Percentiles rank a stretch among this genome's conserved stretches.
Evolutionary conservation across 2,888 invertebrate species (phyloP).

Genomic region (Lithophane socia): DNA sequence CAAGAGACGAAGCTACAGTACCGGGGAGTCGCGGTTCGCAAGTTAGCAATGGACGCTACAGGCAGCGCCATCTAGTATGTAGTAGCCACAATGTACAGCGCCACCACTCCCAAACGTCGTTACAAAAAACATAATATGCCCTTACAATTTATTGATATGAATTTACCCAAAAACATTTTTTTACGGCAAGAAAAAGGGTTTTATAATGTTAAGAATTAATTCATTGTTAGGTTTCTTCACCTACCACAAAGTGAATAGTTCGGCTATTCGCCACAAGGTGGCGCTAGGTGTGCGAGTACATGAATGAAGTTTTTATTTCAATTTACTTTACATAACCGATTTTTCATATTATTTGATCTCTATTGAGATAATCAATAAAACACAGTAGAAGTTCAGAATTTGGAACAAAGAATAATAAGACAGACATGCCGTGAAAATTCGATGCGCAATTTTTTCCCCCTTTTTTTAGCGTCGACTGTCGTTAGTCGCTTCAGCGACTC

Average conservation of each 20-base stretch:
- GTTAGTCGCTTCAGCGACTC: conserved; percentile 43
- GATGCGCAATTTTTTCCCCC: conserved; percentile 8
- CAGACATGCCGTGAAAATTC: conserved; percentile 12
- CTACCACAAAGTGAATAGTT: conserved; percentile 26
- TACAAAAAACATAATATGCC: neutral
- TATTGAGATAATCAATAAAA: neutral
- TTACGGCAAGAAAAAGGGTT: neutral
- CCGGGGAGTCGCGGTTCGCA: neutral
- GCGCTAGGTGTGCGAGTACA: conserved; percentile 36
- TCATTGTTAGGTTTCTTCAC: neutral
- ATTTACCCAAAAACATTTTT: no score
- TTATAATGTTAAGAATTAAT: neutral
- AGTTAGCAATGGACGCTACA: conserved; percentile 10
- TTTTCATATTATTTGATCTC: neutral
- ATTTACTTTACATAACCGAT: neutral
- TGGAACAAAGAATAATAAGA: conserved; percentile 20
- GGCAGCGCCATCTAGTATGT: conserved; percentile 61
- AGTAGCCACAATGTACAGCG: conserved; percentile 47
- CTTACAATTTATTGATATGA: neutral
- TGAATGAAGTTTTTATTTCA: neutral
- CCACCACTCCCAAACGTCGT: neutral
- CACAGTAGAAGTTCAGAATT: conserved; percentile 8
- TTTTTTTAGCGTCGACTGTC: conserved; percentile 36
- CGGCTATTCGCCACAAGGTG: conserved; percentile 63
- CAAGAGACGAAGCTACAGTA: conserved; percentile 8